Evolutionary conservation across 2,797 vertebrate genomes (phyloP), one percentile per base, ranked within the genome.

Genomic region (Manis javanica): DNA sequence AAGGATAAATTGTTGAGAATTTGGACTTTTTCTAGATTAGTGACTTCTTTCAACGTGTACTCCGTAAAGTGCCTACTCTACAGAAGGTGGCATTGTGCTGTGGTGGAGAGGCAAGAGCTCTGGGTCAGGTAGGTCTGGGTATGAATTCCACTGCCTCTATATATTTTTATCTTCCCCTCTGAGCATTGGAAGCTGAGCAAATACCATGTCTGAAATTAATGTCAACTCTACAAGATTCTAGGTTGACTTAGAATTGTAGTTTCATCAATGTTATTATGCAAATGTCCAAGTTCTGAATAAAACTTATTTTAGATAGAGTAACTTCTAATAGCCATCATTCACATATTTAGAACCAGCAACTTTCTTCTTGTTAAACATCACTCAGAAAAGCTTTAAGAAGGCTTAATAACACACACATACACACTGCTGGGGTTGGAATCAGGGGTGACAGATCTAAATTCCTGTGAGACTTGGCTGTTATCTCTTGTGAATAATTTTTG

Each of bases 231-330:
- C 23, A 37, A 46, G 37, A 24, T 82, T 75, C 68, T 34, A 84
- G 61, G 69, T 29, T 83, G 57, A 92, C 71, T 26, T 69, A 69
- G 15, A 86, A 46, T 39, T 71, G 23, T 29, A 71, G 39, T 92
- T 75, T 94, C 53, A 55, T 71, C 42, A 69, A 63, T 21, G 31
- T 51, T 37, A 63, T 68, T 57, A 68, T 63, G 84, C 84, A 83
- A 87, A 85, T 86, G 7, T 84, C 84, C 61, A 87, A 49, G 19
- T 94, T 94, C 49, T 90, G 34, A 79, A 51, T 92, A 96, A 95
- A 96, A 46, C 12, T 42, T n/a, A 90, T 69, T 90, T 92, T 94
- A 87, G 37, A 39, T 29, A 92, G 53, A 81, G 34, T 86, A 63
- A 93, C 64, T 37, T 90, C 72, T 85, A 68, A 59, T 3, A 92